Evolutionary conservation across 1,140 invertebrate species (phyloP).

Genomic region (Drosophila bipectinata): DNA sequence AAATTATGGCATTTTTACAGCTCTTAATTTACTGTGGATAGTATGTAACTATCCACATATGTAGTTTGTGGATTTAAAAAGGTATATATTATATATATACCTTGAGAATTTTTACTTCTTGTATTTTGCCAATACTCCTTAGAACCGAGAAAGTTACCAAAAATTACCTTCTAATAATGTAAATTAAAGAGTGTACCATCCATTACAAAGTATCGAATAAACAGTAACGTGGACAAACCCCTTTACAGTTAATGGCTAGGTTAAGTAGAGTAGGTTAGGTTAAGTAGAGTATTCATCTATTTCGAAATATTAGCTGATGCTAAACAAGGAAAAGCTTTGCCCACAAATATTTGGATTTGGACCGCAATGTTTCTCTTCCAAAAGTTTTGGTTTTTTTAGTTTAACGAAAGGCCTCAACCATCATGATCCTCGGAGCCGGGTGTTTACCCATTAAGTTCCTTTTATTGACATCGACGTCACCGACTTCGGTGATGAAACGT

Average conservation of each 20-base stretch:
- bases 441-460: constrained; percentile 77
- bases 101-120: too few species aligned
- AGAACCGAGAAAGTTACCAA: not conserved
- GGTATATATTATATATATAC: too few species aligned
- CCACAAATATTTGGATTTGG: constrained; percentile 74
- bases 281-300: constrained; percentile 28
- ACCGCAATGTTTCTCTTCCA: constrained; percentile 71
- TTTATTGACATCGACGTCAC: constrained; percentile 69
- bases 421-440: constrained; percentile 7
- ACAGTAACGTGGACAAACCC: not conserved
- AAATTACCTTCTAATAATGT: not conserved
- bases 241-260: not conserved
- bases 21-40: too few species aligned
- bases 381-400: constrained; percentile 72
- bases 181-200: too few species aligned
- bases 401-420: constrained; percentile 41
- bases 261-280: too few species aligned
- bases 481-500: constrained; percentile 78
- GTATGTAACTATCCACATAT: too few species aligned
- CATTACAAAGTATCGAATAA: not conserved
- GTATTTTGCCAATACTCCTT: too few species aligned
- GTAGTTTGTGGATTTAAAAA: too few species aligned
- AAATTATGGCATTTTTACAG: too few species aligned
- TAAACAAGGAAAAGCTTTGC: constrained; percentile 53
- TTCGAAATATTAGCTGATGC: constrained; percentile 54